A percentile compares a stretch with the other conserved stretches of the same genome.
Conservation (phyloP, 2,797 vertebrate species). For the Eulemur coronatus region DNA sequence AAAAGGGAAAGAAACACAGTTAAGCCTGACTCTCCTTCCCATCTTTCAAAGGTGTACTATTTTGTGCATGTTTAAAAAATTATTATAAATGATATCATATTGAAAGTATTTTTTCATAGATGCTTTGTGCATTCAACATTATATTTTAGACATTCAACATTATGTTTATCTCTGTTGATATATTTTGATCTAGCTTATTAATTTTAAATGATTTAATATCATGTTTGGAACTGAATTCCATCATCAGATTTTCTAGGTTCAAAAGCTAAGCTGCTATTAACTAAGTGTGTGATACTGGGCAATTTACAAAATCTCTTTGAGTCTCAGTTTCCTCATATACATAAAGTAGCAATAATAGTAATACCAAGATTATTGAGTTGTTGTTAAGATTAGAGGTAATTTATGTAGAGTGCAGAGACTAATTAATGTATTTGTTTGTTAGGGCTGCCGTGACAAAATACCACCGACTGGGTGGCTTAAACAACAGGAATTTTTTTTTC, state of each 20-base stretch:
- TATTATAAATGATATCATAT: neutral
- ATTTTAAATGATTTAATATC: neutral
- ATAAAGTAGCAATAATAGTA: neutral
- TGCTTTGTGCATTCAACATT: neutral
- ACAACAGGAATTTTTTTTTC: neutral
- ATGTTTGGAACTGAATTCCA: neutral
- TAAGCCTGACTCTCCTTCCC: neutral
- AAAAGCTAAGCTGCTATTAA: neutral
- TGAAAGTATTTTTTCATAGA: neutral
- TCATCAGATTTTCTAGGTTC: neutral
- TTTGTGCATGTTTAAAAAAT: constrained; percentile 3
- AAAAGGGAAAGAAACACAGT: neutral
- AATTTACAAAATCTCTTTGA: neutral
- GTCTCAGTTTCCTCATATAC: neutral
- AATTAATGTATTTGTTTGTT: neutral
- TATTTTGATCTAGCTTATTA: neutral
- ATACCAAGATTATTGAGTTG: neutral
- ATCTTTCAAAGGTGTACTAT: neutral
- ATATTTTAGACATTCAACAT: neutral
- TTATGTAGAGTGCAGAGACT: neutral
- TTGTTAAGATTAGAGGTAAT: neutral
- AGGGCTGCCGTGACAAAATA: neutral
- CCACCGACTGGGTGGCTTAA: neutral
- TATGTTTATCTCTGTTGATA: neutral
- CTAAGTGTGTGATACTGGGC: neutral